Percentiles rank a stretch among this genome's conserved stretches.
These are phyloP conservation scores for Pogonophryne albipinna DNA, from an alignment of 2,797 vertebrate genomes.

Conservation along the genomic window DNA sequence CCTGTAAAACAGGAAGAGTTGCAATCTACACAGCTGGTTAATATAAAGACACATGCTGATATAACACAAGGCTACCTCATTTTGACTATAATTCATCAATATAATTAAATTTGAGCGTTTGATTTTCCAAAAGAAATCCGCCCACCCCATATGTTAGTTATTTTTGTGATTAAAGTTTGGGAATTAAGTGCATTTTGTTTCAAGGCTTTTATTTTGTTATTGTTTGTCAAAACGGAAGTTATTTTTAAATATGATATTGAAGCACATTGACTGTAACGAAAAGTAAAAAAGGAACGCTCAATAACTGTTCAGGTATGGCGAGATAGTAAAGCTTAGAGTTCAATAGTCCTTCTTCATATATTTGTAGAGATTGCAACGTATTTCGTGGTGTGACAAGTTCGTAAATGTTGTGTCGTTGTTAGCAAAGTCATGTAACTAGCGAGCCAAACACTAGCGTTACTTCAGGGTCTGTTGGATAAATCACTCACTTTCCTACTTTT, in stretches of 20 bases:
- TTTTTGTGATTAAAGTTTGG: neutral
- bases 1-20: conserved; percentile 72
- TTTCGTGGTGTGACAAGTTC: neutral
- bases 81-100: neutral
- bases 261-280: neutral
- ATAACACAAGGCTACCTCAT: neutral
- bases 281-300: neutral
- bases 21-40: conserved; percentile 41
- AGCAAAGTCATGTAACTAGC: neutral
- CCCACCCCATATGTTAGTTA: too few species aligned
- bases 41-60: conserved; percentile 11
- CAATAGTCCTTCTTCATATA: neutral
- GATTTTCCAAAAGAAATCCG: too few species aligned
- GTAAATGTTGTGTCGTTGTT: neutral
- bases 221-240: conserved; percentile 11
- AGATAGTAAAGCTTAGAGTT: rapidly evolving
- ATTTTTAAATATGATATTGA: neutral
- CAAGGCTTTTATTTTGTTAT: conserved; percentile 25
- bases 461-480: neutral
- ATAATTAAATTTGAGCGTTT: neutral
- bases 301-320: neutral
- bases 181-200: neutral
- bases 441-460: neutral
- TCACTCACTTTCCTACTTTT: neutral
- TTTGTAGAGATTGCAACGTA: neutral